phyloP scores from a whole-genome alignment of 2,797 vertebrate genomes.

The Ammospiza maritima region DNA sequence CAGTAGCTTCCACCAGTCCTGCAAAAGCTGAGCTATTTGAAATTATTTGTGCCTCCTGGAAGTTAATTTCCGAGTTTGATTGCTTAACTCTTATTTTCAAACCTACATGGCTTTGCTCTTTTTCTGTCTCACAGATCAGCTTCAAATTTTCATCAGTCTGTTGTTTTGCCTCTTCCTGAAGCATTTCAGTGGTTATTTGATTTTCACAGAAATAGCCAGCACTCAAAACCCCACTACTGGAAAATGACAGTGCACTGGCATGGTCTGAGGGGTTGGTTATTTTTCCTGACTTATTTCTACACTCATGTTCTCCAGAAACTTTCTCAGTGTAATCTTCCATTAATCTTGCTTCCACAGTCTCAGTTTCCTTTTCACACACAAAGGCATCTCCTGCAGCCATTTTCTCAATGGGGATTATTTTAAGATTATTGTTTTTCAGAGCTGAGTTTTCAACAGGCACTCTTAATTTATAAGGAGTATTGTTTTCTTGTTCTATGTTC shows the following conservation, averaged over 20 bases:
- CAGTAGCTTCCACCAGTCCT: conserved; percentile 75
- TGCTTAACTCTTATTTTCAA: conserved; percentile 65
- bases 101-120: conserved; percentile 51
- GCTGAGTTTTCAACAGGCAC: background rate
- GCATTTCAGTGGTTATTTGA: conserved; percentile 10
- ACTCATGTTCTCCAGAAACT: background rate
- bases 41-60: conserved; percentile 73
- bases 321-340: background rate
- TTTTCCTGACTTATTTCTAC: background rate
- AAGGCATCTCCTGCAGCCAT: background rate
- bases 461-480: background rate
- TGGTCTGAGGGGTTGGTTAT: background rate
- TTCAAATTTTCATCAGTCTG: conserved; percentile 48
- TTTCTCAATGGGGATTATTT: background rate
- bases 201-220: conserved; percentile 20
- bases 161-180: conserved; percentile 47
- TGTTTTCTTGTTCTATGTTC: conserved; percentile 4
- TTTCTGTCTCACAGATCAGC: conserved; percentile 11
- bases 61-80: conserved; percentile 71
- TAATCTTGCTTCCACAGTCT: background rate
- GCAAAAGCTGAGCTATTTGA: conserved; percentile 73
- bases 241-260: background rate
- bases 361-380: background rate
- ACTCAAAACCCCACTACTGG: background rate
- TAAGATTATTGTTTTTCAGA: background rate